A percentile compares a stretch with the other conserved stretches of the same genome.
phyloP scores from a whole-genome alignment of 2,888 invertebrate genomes.

The Willowsia nigromaculata region DNA sequence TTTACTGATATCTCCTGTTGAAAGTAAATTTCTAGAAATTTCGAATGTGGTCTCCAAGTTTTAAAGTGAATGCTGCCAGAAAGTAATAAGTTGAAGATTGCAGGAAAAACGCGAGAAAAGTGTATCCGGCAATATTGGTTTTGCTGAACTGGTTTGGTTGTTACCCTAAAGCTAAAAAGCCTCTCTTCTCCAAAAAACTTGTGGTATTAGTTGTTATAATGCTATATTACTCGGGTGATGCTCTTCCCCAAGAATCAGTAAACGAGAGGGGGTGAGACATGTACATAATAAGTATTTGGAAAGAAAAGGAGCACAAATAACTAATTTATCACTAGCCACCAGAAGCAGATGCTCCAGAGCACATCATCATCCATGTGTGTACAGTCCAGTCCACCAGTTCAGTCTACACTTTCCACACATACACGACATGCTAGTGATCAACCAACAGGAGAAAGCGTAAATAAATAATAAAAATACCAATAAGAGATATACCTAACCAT shows the following conservation, averaged over 20 bases:
- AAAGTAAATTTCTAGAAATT: not conserved
- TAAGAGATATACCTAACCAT: not conserved
- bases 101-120: not conserved
- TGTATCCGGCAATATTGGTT: not conserved
- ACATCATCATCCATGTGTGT: not conserved
- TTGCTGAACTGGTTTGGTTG: constrained; percentile 2
- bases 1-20: not conserved
- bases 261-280: not conserved
- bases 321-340: constrained; percentile 66
- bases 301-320: constrained; percentile 55
- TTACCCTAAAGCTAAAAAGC: constrained; percentile 60
- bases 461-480: not conserved
- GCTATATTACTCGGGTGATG: not conserved
- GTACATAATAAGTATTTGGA: not conserved
- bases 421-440: not conserved
- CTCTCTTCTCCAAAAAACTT: not conserved
- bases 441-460: no score
- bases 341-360: constrained; percentile 49
- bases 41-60: not conserved
- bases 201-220: not conserved
- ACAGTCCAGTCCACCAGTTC: not conserved
- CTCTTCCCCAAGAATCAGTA: not conserved
- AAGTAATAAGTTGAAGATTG: not conserved
- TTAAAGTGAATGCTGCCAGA: not conserved
- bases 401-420: not conserved